Conservation (phyloP, 1,140 invertebrate genomes). For the Theocolax elegans region DNA sequence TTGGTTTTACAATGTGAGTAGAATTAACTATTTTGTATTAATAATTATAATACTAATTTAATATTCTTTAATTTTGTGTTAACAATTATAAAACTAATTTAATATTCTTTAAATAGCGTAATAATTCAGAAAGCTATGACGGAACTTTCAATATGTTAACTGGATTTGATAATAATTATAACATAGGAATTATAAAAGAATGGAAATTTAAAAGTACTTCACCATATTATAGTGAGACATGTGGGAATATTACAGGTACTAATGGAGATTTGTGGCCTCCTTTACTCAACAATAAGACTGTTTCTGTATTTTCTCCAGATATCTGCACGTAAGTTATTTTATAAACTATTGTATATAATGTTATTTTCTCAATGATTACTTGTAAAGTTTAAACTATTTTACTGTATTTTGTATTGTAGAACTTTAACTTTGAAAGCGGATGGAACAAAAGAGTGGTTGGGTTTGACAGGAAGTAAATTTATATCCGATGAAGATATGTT, state of each 20-base stretch:
- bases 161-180: constrained; percentile 72
- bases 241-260: constrained; percentile 75
- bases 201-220: constrained; percentile 76
- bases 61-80: constrained; percentile 7
- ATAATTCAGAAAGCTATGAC: constrained; percentile 76
- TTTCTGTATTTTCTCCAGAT: constrained; percentile 77
- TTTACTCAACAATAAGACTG: constrained; percentile 65
- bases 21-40: not conserved
- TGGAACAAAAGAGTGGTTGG: constrained; percentile 58
- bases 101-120: constrained; percentile 69
- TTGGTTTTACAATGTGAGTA: constrained; percentile 76
- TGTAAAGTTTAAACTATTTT: constrained; percentile 19
- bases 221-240: constrained; percentile 70
- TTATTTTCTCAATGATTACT: not conserved
- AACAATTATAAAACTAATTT: constrained; percentile 2
- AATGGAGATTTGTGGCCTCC: constrained; percentile 84
- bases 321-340: constrained; percentile 71
- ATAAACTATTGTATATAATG: not conserved
- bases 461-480: constrained; percentile 72
- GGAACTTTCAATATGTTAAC: constrained; percentile 81
- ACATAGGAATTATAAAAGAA: constrained; percentile 73
- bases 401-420: constrained; percentile 45
- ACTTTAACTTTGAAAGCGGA: constrained; percentile 59
- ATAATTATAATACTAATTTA: not conserved
- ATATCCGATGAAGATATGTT: constrained; percentile 71